Evolutionary conservation across 2,113 vertebrate genomes (phyloP), one percentile per base, ranked within the genome.

Genomic region (Platichthys stellatus): DNA sequence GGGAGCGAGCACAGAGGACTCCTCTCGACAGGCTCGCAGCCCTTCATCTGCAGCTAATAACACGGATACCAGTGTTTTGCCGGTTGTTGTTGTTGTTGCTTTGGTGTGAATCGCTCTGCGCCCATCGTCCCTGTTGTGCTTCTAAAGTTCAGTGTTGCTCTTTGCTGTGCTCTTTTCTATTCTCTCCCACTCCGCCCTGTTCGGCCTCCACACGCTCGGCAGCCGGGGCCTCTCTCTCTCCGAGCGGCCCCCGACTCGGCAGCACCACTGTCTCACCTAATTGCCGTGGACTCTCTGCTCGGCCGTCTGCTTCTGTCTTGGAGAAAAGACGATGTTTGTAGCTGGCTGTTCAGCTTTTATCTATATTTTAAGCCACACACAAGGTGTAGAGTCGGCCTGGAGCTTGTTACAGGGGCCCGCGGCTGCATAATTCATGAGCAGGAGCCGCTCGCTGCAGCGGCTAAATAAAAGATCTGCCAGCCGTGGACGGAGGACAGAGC

Each of bases 291-390:
- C 91, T 91, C 87, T 88, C 84, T 81, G 13, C 90, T 92, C 86
- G 54, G 84, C 82, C 68, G 82, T 83, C 87, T 86, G 86, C 90
- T 86, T 91, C 89, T 89, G 89, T 92, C 89, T 89, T 74, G 82
- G 82, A 81, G 85, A 89, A 85, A 85, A 90, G 80, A 68, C 83
- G 74, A 71, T 94, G 95, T 97, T 96, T 97, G 95, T 96, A 96
- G 94, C 95, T 92, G 84, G 83, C 95, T 96, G 95, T 96, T 96
- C 94, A 94, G 95, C 96, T 97, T 97, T 97, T 97, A 97, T 97
- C 96, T 97, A 97, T 97, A 97, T 97, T 97, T 97, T 96, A 97
- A 97, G 95, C 95, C 95, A 94, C 96, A 97, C 95, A 96, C 95
- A 96, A 97, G 96, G 95, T 97, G 95, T 95, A 95, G 95, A 96